Percentiles rank a stretch among this genome's conserved stretches.
phyloP scores from a whole-genome alignment of 2,888 invertebrate species.

The Hoplodrina blanda region DNA sequence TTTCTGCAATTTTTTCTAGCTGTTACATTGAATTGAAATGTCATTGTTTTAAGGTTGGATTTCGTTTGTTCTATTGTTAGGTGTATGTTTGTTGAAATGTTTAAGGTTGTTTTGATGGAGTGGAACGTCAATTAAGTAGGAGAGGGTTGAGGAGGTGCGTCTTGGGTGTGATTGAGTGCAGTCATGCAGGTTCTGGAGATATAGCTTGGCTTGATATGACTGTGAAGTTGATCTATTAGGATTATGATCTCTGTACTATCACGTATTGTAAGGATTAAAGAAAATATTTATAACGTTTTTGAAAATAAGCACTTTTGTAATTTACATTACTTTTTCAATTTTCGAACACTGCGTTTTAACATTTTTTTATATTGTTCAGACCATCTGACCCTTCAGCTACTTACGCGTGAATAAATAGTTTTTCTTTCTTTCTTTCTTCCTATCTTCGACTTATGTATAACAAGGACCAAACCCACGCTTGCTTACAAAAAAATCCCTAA shows the following conservation, averaged over 20 bases:
- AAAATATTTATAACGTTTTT: no score
- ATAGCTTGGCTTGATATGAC: conserved; percentile 39
- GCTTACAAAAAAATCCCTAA: background rate
- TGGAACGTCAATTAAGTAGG: conserved; percentile 88
- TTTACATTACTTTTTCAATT: no score
- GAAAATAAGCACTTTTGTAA: no score
- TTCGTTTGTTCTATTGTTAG: conserved; percentile 60
- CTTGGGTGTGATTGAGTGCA: conserved; percentile 86
- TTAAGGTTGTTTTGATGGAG: conserved; percentile 88
- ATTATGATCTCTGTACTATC: background rate
- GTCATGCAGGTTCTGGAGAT: conserved; percentile 84
- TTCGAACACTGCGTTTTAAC: no score
- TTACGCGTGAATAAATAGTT: no score
- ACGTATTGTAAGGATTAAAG: background rate
- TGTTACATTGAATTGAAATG: conserved; percentile 64
- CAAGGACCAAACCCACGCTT: background rate
- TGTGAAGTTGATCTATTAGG: conserved; percentile 3
- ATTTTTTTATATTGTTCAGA: background rate
- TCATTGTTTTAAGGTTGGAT: conserved; percentile 68
- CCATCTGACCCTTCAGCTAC: background rate
- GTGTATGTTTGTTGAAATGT: conserved; percentile 70
- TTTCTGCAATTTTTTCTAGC: conserved; percentile 70
- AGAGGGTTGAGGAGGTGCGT: conserved; percentile 82
- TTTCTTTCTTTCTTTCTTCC: no score
- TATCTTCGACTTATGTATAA: no score